Evolutionary conservation across 1,140 invertebrate genomes (phyloP).

Genomic region (Drosophila fuyamai): DNA sequence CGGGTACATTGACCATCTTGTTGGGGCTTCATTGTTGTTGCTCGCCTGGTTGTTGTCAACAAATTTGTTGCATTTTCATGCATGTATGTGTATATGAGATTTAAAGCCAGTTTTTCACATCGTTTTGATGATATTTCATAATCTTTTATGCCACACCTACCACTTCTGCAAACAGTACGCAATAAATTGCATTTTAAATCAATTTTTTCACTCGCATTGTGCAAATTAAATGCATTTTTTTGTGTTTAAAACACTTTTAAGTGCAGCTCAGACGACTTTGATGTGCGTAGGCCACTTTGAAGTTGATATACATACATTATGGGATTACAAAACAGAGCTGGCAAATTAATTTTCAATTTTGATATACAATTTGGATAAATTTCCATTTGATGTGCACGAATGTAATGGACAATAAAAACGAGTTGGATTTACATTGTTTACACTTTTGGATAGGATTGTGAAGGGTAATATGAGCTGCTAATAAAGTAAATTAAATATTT

Average conservation of each 20-base stretch:
- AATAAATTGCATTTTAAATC: conserved; percentile 39
- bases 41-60: conserved; percentile 24
- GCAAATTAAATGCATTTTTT: conserved; percentile 68
- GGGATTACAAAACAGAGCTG: conserved; percentile 39
- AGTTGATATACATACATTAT: conserved; percentile 51
- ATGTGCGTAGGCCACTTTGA: conserved; percentile 49
- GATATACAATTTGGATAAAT: conserved; percentile 7
- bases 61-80: conserved; percentile 23
- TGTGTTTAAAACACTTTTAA: conserved; percentile 59
- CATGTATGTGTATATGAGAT: conserved; percentile 30
- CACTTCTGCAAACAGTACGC: conserved; percentile 1
- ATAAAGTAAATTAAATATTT: neutral
- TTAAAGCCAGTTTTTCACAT: conserved; percentile 70
- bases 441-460: neutral
- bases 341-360: conserved; percentile 49
- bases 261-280: conserved; percentile 52
- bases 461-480: neutral
- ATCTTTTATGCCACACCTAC: conserved; percentile 24
- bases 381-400: neutral
- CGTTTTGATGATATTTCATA: conserved; percentile 63
- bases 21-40: conserved; percentile 52
- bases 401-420: neutral
- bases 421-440: neutral
- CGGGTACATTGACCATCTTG: conserved; percentile 79
- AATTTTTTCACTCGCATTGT: conserved; percentile 26